Percentiles rank a stretch among this genome's conserved stretches.
Evolutionary conservation across 2,888 invertebrate genomes (phyloP).

Genomic region (Myopa tessellatipennis): DNA sequence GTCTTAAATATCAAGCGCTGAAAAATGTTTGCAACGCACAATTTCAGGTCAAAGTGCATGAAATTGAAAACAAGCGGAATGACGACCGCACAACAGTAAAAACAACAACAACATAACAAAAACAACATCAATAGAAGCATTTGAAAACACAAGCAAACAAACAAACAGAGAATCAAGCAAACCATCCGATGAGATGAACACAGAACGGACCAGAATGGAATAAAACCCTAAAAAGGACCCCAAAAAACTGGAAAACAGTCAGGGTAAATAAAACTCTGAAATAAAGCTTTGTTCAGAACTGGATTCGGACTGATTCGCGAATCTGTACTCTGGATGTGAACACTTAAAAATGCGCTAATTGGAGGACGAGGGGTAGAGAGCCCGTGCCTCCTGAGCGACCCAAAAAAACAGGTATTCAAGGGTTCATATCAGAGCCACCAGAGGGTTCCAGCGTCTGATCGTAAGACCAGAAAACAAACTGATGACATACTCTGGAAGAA

Average conservation of each 20-base stretch:
- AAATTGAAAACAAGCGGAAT: constrained; percentile 29
- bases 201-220: background rate
- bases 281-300: background rate
- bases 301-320: background rate
- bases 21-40: constrained; percentile 13
- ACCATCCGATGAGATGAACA: background rate
- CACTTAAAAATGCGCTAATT: background rate
- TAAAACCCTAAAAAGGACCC: background rate
- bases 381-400: background rate
- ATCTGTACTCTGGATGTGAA: too few species aligned
- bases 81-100: background rate
- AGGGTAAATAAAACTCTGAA: constrained; percentile 16
- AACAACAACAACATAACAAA: constrained; percentile 8
- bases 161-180: background rate
- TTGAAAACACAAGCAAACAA: background rate
- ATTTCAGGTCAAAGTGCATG: constrained; percentile 34
- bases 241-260: background rate
- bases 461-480: too few species aligned
- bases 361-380: background rate
- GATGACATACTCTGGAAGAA: too few species aligned
- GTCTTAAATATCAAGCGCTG: constrained; percentile 20
- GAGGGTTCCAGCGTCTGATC: too few species aligned
- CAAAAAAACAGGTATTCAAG: too few species aligned
- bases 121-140: background rate
- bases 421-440: too few species aligned